A percentile compares a stretch with the other conserved stretches of the same genome.
phyloP scores from a whole-genome alignment of 2,113 vertebrate species.

The Vulpes vulpes region DNA sequence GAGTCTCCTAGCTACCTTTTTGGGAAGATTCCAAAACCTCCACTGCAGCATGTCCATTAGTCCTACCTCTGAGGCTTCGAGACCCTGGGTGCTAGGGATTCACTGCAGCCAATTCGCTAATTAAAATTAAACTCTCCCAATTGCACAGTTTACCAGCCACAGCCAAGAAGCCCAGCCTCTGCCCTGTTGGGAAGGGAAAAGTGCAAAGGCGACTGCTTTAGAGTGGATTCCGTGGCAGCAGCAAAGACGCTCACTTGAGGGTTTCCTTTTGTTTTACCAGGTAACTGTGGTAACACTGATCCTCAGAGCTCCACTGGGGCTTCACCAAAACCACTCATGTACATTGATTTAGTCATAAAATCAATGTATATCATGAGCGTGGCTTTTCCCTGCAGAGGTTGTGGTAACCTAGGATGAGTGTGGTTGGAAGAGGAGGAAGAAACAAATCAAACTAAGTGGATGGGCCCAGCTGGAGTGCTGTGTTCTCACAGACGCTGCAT shows the following conservation, averaged over 20 bases:
- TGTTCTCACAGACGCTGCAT: not conserved
- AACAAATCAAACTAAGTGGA: not conserved
- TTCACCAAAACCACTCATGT: not conserved
- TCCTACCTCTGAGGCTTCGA: not conserved
- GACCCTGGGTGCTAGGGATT: not conserved
- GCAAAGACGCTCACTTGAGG: not conserved
- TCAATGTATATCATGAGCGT: not conserved
- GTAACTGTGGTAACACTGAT: not conserved
- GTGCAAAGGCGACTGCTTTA: not conserved
- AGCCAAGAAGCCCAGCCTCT: not conserved
- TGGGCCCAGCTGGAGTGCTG: not conserved
- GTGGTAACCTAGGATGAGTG: not conserved
- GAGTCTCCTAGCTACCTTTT: not conserved
- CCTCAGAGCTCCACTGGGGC: not conserved
- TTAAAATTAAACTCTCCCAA: not conserved
- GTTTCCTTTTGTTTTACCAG: not conserved
- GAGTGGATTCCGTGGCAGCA: not conserved
- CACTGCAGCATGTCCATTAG: not conserved
- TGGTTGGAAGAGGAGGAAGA: not conserved
- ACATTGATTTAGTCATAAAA: not conserved
- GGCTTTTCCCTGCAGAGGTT: not conserved
- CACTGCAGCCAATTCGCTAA: not conserved
- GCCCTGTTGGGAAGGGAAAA: not conserved
- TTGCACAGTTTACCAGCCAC: not conserved
- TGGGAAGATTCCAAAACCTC: not conserved